phyloP scores from a whole-genome alignment of 2,888 invertebrate species.

The Labia minor region DNA sequence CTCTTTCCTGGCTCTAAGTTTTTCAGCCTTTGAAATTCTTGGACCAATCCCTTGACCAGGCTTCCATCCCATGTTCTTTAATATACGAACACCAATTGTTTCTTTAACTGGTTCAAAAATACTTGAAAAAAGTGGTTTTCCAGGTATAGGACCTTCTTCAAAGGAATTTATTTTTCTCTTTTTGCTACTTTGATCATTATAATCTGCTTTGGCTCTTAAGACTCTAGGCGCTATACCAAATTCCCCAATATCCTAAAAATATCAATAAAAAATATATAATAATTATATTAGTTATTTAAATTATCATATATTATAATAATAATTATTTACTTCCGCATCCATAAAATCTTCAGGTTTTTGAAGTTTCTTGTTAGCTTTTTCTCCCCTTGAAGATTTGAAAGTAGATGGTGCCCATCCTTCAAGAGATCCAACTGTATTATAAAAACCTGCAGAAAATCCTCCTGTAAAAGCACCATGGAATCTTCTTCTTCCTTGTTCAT shows the following conservation, averaged over 20 bases:
- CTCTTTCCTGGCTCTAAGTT: slow-evolving; percentile 31
- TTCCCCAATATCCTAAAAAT: slow-evolving; percentile 64
- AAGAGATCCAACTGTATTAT: slow-evolving; percentile 88
- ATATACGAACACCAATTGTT: slow-evolving; percentile 74
- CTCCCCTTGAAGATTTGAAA: slow-evolving; percentile 78
- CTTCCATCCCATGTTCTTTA: slow-evolving; percentile 87
- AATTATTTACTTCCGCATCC: slow-evolving; percentile 73
- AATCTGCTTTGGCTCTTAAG: slow-evolving; percentile 70
- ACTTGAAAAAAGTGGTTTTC: slow-evolving; percentile 59
- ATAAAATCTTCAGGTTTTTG: slow-evolving; percentile 88
- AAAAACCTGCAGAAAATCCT: slow-evolving; percentile 94
- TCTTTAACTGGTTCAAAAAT: slow-evolving; percentile 61
- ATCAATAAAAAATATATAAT: slow-evolving; percentile 18
- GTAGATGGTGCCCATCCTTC: slow-evolving; percentile 90
- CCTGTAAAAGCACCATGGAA: slow-evolving; percentile 99
- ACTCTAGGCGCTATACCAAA: slow-evolving; percentile 90
- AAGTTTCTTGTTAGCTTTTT: slow-evolving; percentile 44
- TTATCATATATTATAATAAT: no score
- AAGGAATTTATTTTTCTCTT: slow-evolving; percentile 19
- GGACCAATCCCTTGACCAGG: slow-evolving; percentile 77
- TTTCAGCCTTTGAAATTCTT: slow-evolving; percentile 39
- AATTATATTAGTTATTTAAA: no score
- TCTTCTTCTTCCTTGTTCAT: slow-evolving; percentile 75
- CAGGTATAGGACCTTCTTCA: slow-evolving; percentile 42
- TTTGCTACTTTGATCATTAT: slow-evolving; percentile 37